A percentile compares a stretch with the other conserved stretches of the same genome.
phyloP scores from a whole-genome alignment of 2,888 invertebrate genomes.

The Netelia inedita region DNA sequence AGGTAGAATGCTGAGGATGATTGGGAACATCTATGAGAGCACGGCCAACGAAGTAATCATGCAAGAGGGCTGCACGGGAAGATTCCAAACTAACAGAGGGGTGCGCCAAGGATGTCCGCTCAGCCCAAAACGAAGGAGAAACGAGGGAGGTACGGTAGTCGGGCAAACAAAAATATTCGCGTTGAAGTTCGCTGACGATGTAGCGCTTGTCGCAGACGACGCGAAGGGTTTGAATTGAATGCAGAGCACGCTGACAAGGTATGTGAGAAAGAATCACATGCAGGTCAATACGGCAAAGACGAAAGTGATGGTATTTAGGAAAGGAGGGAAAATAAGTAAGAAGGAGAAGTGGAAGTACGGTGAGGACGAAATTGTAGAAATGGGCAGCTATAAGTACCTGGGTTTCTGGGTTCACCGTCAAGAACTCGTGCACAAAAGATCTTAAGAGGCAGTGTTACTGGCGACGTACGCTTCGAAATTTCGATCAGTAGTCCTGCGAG shows the following conservation, averaged over 20 bases:
- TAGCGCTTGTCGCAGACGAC: slow-evolving; percentile 42
- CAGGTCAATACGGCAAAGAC: slow-evolving; percentile 54
- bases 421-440: slow-evolving; percentile 30
- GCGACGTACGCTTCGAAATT: too few species aligned
- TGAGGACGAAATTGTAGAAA: slow-evolving; percentile 30
- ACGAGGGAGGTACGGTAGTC: slow-evolving; percentile 47
- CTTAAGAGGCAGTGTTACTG: too few species aligned
- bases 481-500: too few species aligned
- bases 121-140: slow-evolving; percentile 2
- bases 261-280: slow-evolving; percentile 31
- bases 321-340: slow-evolving; percentile 45
- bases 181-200: slow-evolving; percentile 34
- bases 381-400: too few species aligned
- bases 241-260: slow-evolving; percentile 45
- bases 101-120: slow-evolving; percentile 60
- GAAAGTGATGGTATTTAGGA: slow-evolving; percentile 57
- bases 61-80: slow-evolving; percentile 50
- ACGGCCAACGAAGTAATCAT: slow-evolving; percentile 54
- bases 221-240: slow-evolving; percentile 37
- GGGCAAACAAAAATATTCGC: slow-evolving; percentile 41
- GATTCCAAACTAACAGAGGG: slow-evolving; percentile 55
- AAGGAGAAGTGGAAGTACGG: slow-evolving; percentile 17
- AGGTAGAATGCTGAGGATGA: not conserved
- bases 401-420: slow-evolving; percentile 43
- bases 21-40: too few species aligned